Evolutionary conservation across 2,888 invertebrate genomes (phyloP).

Genomic region (Panzeria rudis): DNA sequence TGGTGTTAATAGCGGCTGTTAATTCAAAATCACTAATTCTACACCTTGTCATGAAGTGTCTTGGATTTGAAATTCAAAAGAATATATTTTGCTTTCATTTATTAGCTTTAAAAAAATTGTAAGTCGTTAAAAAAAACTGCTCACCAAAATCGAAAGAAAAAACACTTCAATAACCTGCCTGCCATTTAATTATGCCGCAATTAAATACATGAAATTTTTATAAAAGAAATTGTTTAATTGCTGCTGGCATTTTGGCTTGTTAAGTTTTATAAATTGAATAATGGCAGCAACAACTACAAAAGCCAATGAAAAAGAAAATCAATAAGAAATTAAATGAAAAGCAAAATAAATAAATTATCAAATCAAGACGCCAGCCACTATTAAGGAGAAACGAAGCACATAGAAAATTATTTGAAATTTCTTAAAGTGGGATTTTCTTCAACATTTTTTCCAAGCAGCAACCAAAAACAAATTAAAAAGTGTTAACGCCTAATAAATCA

Average conservation of each 20-base stretch:
- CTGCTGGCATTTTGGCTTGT: constrained; percentile 46
- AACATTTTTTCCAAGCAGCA: constrained; percentile 12
- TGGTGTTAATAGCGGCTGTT: no score
- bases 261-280: constrained; percentile 43
- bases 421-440: constrained; percentile 27
- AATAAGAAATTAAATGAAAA: constrained; percentile 29
- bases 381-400: constrained; percentile 24
- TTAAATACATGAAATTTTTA: constrained; percentile 28
- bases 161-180: constrained; percentile 44
- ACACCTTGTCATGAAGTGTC: no score
- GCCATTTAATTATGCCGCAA: constrained; percentile 44
- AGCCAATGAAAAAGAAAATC: neutral
- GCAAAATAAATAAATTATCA: constrained; percentile 1
- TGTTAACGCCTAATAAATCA: constrained; percentile 72
- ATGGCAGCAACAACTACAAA: constrained; percentile 18
- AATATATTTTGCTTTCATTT: neutral
- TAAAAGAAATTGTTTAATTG: constrained; percentile 57
- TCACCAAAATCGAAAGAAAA: constrained; percentile 3
- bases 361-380: constrained; percentile 38
- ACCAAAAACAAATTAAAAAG: constrained; percentile 62
- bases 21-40: no score
- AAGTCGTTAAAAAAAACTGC: neutral
- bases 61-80: neutral
- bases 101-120: neutral
- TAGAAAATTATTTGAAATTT: constrained; percentile 37